Conservation (phyloP, 1,140 invertebrate genomes). For the Saxidomus purpurata region DNA sequence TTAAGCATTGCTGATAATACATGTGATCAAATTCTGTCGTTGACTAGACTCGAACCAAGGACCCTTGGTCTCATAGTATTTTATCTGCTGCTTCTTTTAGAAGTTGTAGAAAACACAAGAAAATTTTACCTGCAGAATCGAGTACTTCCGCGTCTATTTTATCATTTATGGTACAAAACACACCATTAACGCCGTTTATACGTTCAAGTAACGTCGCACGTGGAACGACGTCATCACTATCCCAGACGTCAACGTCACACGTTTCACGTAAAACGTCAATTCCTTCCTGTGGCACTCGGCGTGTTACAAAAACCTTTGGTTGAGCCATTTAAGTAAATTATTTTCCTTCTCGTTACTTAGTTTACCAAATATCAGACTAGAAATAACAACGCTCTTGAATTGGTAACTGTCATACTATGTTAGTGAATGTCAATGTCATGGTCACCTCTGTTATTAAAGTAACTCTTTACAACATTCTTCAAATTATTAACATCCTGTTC, state of each 20-base stretch:
- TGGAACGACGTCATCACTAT: constrained; percentile 89
- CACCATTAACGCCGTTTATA: constrained; percentile 91
- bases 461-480: too few relatives aligned
- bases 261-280: constrained; percentile 72
- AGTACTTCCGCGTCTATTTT: constrained; percentile 93
- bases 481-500: too few relatives aligned
- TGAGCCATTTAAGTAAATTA: constrained; percentile 27
- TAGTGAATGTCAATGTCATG: neutral
- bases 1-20: too few relatives aligned
- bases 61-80: too few relatives aligned
- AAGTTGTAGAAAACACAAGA: too few relatives aligned
- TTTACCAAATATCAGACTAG: neutral
- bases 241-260: constrained; percentile 80
- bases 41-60: too few relatives aligned
- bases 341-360: neutral
- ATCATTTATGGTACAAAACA: constrained; percentile 94
- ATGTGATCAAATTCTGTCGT: too few relatives aligned
- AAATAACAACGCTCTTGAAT: neutral
- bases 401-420: neutral
- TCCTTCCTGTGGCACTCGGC: constrained; percentile 75
- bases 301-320: constrained; percentile 77
- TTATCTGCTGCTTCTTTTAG: too few relatives aligned
- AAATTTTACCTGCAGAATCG: constrained; percentile 88
- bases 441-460: too few relatives aligned
- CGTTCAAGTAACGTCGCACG: constrained; percentile 90